A percentile compares a stretch with the other conserved stretches of the same genome.
phyloP scores from a whole-genome alignment of 2,797 vertebrate species.

The Cottoperca gobio region DNA sequence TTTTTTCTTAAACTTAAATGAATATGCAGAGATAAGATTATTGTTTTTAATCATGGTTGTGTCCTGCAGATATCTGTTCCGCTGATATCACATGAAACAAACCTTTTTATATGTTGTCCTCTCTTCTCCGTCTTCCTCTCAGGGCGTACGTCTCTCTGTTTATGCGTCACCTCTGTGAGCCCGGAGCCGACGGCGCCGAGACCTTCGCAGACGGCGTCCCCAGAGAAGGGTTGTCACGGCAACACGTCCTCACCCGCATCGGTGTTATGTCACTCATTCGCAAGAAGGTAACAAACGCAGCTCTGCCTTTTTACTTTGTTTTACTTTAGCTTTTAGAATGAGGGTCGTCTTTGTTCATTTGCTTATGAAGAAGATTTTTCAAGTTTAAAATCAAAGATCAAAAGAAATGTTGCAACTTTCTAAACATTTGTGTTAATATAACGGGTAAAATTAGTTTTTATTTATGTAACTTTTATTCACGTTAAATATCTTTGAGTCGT shows the following conservation, averaged over 20 bases:
- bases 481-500: neutral
- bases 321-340: too few relatives aligned
- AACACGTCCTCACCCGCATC: slow-evolving; percentile 97
- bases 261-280: slow-evolving; percentile 99
- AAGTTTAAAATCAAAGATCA: too few relatives aligned
- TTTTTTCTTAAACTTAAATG: neutral
- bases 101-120: neutral
- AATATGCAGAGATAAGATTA: neutral
- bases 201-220: slow-evolving; percentile 98
- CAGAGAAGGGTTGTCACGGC: slow-evolving; percentile 95
- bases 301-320: neutral
- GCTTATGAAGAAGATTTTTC: too few relatives aligned
- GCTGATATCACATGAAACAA: neutral
- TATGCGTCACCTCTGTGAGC: slow-evolving; percentile 98
- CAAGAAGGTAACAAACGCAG: slow-evolving; percentile 88
- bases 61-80: neutral
- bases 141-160: slow-evolving; percentile 98
- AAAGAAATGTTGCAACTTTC: too few relatives aligned
- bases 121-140: neutral
- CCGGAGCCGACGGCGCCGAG: slow-evolving; percentile 96
- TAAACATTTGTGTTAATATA: too few relatives aligned
- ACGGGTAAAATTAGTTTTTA: too few relatives aligned
- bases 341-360: too few relatives aligned
- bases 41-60: neutral
- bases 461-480: too few relatives aligned